These are phyloP conservation scores for Caenorhabditis afra DNA, from an alignment of 2,888 invertebrate species.

Conservation along the genomic window DNA sequence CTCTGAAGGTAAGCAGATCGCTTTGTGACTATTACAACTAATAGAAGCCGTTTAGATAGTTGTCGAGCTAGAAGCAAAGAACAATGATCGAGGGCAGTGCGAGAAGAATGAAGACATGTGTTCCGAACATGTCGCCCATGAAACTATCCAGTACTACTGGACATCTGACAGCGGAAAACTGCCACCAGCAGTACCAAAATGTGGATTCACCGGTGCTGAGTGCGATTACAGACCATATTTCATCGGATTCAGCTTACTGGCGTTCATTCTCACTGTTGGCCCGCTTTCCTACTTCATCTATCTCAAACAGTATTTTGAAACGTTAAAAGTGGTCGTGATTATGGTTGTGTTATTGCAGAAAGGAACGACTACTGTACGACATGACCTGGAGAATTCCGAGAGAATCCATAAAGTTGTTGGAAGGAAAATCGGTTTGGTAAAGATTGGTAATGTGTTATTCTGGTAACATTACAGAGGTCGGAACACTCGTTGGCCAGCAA, in stretches of 20 bases:
- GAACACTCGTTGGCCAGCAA: conserved; percentile 74
- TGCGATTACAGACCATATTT: conserved; percentile 77
- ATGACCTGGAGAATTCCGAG: conserved; percentile 80
- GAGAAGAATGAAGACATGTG: conserved; percentile 72
- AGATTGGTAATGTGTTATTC: not conserved
- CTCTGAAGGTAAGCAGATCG: conserved; percentile 60
- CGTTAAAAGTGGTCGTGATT: not conserved
- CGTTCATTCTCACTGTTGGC: conserved; percentile 65
- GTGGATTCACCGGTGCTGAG: conserved; percentile 74
- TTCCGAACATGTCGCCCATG: conserved; percentile 80
- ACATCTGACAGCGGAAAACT: conserved; percentile 70
- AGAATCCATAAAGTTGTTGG: conserved; percentile 64
- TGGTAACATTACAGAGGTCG: conserved; percentile 73
- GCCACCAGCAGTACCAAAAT: conserved; percentile 75
- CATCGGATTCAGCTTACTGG: conserved; percentile 63
- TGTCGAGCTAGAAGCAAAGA: conserved; percentile 77
- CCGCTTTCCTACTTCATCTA: conserved; percentile 77
- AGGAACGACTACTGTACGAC: conserved; percentile 77
- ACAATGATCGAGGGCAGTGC: conserved; percentile 74
- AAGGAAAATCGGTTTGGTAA: conserved; percentile 58
- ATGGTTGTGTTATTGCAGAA: conserved; percentile 65
- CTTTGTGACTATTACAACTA: not conserved
- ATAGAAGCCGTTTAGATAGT: conserved; percentile 66
- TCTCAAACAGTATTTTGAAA: conserved; percentile 73
- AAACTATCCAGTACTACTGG: conserved; percentile 76